Conservation (phyloP, 1,140 invertebrate genomes). For the Pseudomyrmex cubaensis region DNA sequence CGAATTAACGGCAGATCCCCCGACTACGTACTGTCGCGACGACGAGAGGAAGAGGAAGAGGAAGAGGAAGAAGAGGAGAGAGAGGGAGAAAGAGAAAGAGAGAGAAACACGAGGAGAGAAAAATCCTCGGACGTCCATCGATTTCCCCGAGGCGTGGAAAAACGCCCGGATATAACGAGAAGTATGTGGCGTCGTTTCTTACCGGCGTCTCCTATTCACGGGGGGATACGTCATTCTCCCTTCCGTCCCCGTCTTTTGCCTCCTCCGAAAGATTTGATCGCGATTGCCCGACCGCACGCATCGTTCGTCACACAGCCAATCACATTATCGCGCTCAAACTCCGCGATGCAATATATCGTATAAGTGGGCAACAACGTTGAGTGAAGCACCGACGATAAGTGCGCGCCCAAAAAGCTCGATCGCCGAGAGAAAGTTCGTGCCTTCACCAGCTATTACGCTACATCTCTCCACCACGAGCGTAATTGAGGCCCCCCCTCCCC, state of each 20-base stretch:
- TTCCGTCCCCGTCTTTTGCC: conserved; percentile 13
- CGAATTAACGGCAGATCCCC: conserved; percentile 53
- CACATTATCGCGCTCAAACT: conserved; percentile 25
- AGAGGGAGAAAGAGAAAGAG: conserved; percentile 18
- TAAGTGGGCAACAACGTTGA: conserved; percentile 18
- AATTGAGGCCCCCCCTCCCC: background rate
- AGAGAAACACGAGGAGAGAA: conserved; percentile 1
- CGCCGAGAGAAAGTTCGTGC: background rate
- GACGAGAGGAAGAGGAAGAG: background rate
- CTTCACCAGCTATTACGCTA: conserved; percentile 21
- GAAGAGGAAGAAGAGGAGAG: background rate
- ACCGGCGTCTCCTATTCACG: conserved; percentile 34
- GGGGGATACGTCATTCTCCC: conserved; percentile 13
- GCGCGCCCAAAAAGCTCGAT: background rate
- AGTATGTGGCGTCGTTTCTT: conserved; percentile 57
- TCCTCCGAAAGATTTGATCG: conserved; percentile 29
- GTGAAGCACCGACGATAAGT: conserved; percentile 19
- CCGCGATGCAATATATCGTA: background rate
- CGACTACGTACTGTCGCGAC: conserved; percentile 16
- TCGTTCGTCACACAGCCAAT: conserved; percentile 55
- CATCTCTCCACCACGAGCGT: background rate
- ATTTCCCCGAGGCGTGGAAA: conserved; percentile 56
- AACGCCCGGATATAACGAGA: conserved; percentile 54
- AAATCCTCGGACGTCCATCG: conserved; percentile 47
- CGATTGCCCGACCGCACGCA: conserved; percentile 34